Base-by-base conservation (phyloP, 2,113 vertebrate genomes). In the Phalacrocorax carbo region DNA sequence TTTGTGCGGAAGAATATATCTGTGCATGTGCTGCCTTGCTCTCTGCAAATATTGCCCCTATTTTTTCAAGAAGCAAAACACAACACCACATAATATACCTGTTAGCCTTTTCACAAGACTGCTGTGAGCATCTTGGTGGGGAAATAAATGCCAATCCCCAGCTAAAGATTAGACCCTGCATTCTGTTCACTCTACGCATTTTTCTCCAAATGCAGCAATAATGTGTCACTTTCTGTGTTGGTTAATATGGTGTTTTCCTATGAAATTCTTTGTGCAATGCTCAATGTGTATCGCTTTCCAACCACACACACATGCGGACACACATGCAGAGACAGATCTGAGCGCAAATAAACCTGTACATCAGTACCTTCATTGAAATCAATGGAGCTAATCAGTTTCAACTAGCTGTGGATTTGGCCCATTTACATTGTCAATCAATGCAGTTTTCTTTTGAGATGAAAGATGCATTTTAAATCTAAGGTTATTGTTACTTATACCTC, bases 341-440 rank as follows among this genome's bases (percentile, higher is more conserved):
- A 76, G 25, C 70, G 91, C 58, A 32, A 55, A 64, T 60, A 75
- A 92, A 87, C 87, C 36, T 76, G 52, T 66, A 42, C 12, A 14
- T 86, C 81, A 61, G 52, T 69, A 65, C 73, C 83, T 91, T 57
- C 65, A 7, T 8, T 76, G 80, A 79, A 92, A 82, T 95, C 88
- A 91, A 10, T 87, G 89, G 54, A 94, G 51, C 62, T 87, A 70
- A 89, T 91, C 88, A 70, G 62, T 75, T 92, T 42, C 71, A 72
- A 11, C 77, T 80, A 66, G 54, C 86, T 73, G 61, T 89, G 78
- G 78, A 90, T 92, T 93, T 93, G 90, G 29, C 42, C 42, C 54
- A 77, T 91, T 93, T 93, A 13, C 48, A 77, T 84, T 49, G 80
- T 73, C 93, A 95, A 94, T 93, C 73, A 79, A 30, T 96, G 76